These are phyloP conservation scores for Cirrhinus mrigala DNA, from an alignment of 2,797 vertebrate species.

Conservation along the genomic window DNA sequence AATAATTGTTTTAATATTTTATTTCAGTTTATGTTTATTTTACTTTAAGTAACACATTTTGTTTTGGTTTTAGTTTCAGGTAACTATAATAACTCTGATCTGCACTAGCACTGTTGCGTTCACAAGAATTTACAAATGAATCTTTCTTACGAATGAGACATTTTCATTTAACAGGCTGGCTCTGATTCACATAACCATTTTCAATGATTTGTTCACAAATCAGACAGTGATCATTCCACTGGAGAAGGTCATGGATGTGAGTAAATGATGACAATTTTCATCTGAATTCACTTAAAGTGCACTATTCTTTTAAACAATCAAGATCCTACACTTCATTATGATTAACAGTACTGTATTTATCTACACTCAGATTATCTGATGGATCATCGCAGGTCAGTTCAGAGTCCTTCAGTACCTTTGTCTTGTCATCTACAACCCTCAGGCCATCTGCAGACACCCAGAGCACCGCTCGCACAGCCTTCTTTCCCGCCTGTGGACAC, in stretches of 20 bases:
- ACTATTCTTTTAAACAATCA: not conserved
- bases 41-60: too few relatives aligned
- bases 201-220: not conserved
- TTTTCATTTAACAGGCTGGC: not conserved
- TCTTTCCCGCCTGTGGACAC: conserved; percentile 90
- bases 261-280: not conserved
- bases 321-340: not conserved
- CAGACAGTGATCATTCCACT: not conserved
- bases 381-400: not conserved
- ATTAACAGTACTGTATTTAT: not conserved
- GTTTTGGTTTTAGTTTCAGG: too few relatives aligned
- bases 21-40: not conserved
- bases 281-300: not conserved
- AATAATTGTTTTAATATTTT: too few relatives aligned
- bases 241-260: not conserved
- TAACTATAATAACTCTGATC: too few relatives aligned
- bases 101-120: not conserved
- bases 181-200: not conserved
- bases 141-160: not conserved
- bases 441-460: conserved; percentile 99
- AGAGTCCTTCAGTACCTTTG: conserved; percentile 84
- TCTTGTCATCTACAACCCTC: conserved; percentile 97
- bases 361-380: not conserved
- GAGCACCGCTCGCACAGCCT: conserved; percentile 93
- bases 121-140: not conserved